These are phyloP conservation scores for Erebia aethiops DNA, from an alignment of 2,888 invertebrate species.

Conservation along the genomic window DNA sequence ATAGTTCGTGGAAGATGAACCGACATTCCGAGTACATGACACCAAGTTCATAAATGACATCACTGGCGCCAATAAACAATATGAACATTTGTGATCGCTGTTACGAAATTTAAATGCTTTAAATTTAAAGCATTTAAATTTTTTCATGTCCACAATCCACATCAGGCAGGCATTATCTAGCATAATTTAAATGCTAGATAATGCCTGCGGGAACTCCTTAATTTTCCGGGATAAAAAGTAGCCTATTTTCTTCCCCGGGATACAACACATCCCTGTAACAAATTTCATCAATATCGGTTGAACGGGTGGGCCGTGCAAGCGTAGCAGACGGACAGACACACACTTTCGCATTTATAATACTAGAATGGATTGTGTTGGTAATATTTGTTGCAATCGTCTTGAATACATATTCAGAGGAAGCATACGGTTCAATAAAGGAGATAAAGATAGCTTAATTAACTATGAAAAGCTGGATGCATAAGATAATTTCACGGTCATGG, in stretches of 20 bases:
- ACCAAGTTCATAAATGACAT: conserved; percentile 8
- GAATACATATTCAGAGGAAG: neutral
- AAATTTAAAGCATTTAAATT: too few relatives aligned
- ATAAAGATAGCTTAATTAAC: neutral
- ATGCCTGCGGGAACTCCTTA: too few relatives aligned
- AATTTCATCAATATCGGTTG: too few relatives aligned
- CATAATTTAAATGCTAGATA: too few relatives aligned
- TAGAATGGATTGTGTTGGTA: neutral
- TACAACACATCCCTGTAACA: too few relatives aligned
- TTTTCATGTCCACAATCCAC: too few relatives aligned
- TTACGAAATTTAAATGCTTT: neutral
- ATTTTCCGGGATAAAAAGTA: too few relatives aligned
- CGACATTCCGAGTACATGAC: conserved; percentile 30
- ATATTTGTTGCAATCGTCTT: neutral
- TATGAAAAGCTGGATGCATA: neutral
- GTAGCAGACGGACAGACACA: too few relatives aligned
- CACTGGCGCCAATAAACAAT: neutral
- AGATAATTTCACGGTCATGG: conserved; percentile 53
- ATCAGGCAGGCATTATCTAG: too few relatives aligned
- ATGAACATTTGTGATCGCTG: neutral
- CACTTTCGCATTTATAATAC: neutral
- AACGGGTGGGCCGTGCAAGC: too few relatives aligned
- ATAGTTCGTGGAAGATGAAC: conserved; percentile 29
- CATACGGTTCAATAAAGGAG: neutral
- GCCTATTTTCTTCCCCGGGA: too few relatives aligned